phyloP scores from a whole-genome alignment of 2,113 vertebrate species.

The Sula dactylatra region DNA sequence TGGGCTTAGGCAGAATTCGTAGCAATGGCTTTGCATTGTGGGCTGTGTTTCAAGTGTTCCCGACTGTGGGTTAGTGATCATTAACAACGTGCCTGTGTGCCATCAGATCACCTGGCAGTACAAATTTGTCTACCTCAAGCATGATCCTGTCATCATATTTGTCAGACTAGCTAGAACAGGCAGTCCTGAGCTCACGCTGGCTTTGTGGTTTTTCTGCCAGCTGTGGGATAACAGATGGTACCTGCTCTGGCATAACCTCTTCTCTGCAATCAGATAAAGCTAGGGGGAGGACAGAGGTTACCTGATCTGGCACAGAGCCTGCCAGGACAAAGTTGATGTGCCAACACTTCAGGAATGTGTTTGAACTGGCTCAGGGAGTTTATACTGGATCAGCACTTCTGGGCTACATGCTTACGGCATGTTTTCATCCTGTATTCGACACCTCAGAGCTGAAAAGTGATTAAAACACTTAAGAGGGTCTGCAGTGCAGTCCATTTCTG shows the following conservation, averaged over 20 bases:
- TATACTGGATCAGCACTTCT: neutral
- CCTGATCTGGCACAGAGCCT: neutral
- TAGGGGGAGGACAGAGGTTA: neutral
- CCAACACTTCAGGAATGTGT: neutral
- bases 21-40: fast-evolving
- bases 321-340: neutral
- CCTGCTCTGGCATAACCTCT: neutral
- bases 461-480: neutral
- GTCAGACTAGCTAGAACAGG: neutral
- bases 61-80: neutral
- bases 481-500: neutral
- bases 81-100: fast-evolving
- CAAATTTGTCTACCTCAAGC: neutral
- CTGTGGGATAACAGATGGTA: neutral
- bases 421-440: neutral
- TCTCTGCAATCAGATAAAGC: neutral
- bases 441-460: neutral
- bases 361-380: neutral
- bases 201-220: neutral
- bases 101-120: neutral
- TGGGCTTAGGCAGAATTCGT: neutral
- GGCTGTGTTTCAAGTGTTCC: neutral
- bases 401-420: fast-evolving
- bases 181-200: neutral
- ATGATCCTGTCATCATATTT: fast-evolving